Evolutionary conservation across 23 tunicate genomes (phyloP), one percentile per base, ranked within the genome.

Genomic region (Styela plicata): DNA sequence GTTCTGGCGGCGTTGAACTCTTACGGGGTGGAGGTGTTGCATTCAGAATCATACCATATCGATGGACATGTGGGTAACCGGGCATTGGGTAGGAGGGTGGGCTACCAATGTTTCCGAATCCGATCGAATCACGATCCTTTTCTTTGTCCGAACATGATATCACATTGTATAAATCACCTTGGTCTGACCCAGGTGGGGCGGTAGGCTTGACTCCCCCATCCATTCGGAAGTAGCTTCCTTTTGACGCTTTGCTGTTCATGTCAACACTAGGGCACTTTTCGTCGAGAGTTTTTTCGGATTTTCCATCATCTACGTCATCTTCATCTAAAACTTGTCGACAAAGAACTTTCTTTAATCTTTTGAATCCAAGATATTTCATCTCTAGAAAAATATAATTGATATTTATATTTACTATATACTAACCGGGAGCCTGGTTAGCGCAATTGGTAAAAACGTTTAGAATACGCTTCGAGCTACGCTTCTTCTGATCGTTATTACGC

Each of bases 331-430:
- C 22, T 27, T 24, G 18, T 22, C 30, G 30, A 75, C 63, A 75
- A 22, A 37, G 30, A 34, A 75, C 65, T 53, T 76, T 76, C 2
- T 1, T 53, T 26, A 76, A 27, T 29, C 53, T 0, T 53, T 76
- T 76, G 64, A 76, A 17, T 76, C 81, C 81, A n/a, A 76, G 81
- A 44, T 76, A 76, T 76, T 76, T 76, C 0, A 76, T 76, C 44
- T 76, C 81, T 76, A 16, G 5, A 25, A 25, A 27, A 67, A 67
- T 13, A 67, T 67, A 67, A 18, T 67, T 29, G 23, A 25, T 67
- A 24, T 67, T 67, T 18, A 67, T n/a, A n/a, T n/a, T n/a, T n/a
- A n/a, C n/a, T n/a, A n/a, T n/a, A n/a, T n/a, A n/a, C n/a, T n/a
- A n/a, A n/a, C n/a, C n/a, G n/a, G n/a, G n/a, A n/a, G n/a, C n/a